A percentile compares a stretch with the other conserved stretches of the same genome.
Conservation (phyloP, 1,140 invertebrate species). For the Hesperophylax magnus region DNA sequence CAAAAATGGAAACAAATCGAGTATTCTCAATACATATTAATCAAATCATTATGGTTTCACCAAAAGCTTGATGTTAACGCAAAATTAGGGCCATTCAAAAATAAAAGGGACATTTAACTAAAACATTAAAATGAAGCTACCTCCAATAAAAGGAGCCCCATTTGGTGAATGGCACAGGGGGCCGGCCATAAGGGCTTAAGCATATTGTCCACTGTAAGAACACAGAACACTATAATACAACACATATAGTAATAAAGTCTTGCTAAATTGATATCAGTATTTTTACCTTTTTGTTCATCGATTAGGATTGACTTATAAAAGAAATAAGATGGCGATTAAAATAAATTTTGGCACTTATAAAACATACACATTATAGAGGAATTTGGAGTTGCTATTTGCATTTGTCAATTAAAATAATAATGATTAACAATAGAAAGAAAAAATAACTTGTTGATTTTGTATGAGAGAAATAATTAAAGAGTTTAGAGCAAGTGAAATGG, state of each 20-base stretch:
- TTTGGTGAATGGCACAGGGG: not conserved
- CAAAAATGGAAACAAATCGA: constrained; percentile 7
- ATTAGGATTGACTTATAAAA: constrained; percentile 59
- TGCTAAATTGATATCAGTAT: constrained; percentile 58
- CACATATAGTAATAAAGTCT: constrained; percentile 55
- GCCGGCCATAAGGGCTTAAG: not conserved
- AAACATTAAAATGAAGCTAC: no score
- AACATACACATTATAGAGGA: constrained; percentile 17
- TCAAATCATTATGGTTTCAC: no score
- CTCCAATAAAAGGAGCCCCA: not conserved
- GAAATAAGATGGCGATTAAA: constrained; percentile 58
- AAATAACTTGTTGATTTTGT: not conserved
- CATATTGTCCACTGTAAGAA: constrained; percentile 32
- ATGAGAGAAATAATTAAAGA: no score
- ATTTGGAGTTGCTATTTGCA: not conserved
- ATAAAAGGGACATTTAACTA: no score
- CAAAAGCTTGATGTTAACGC: no score
- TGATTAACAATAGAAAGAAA: not conserved
- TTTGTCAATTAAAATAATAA: not conserved
- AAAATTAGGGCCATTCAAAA: no score
- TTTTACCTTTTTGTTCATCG: constrained; percentile 59
- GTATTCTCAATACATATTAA: not conserved
- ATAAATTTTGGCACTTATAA: constrained; percentile 55
- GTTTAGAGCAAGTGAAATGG: no score
- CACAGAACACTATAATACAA: constrained; percentile 51